A percentile compares a stretch with the other conserved stretches of the same genome.
Evolutionary conservation across 2,113 vertebrate genomes (phyloP).

Genomic region (Chinchilla lanigera): DNA sequence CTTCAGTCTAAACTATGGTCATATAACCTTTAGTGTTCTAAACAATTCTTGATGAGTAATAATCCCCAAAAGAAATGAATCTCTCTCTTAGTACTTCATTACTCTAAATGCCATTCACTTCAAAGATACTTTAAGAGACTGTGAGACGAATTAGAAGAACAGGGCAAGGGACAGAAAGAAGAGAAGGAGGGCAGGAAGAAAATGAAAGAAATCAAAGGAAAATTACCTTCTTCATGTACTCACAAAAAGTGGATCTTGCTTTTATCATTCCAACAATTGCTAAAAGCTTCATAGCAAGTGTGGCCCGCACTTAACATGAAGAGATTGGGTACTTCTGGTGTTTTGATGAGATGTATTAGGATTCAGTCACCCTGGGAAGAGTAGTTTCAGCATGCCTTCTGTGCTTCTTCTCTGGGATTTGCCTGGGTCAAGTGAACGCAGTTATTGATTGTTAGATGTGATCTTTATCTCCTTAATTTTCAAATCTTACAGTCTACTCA

Average conservation of each 20-base stretch:
- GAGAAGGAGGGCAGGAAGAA: neutral
- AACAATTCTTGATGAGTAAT: conserved; percentile 32
- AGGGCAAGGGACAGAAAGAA: neutral
- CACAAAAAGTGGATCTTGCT: neutral
- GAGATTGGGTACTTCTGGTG: neutral
- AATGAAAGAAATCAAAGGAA: neutral
- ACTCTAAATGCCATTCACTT: neutral
- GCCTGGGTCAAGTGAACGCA: neutral
- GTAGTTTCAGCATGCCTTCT: neutral
- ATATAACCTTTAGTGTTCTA: neutral
- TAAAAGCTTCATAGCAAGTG: neutral
- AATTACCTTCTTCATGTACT: neutral
- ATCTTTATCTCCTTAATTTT: neutral
- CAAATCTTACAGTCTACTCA: neutral
- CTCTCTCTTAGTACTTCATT: neutral
- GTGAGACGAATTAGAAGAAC: too few species aligned
- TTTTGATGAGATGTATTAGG: too few species aligned
- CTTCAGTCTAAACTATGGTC: neutral
- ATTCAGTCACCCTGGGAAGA: neutral
- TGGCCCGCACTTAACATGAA: neutral
- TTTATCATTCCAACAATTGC: neutral
- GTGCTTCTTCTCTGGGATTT: rapidly evolving
- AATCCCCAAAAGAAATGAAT: conserved; percentile 43
- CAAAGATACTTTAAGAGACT: neutral
- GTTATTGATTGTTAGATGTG: neutral